Evolutionary conservation across 2,888 invertebrate genomes (phyloP).

Genomic region (Andrena flavipes): DNA sequence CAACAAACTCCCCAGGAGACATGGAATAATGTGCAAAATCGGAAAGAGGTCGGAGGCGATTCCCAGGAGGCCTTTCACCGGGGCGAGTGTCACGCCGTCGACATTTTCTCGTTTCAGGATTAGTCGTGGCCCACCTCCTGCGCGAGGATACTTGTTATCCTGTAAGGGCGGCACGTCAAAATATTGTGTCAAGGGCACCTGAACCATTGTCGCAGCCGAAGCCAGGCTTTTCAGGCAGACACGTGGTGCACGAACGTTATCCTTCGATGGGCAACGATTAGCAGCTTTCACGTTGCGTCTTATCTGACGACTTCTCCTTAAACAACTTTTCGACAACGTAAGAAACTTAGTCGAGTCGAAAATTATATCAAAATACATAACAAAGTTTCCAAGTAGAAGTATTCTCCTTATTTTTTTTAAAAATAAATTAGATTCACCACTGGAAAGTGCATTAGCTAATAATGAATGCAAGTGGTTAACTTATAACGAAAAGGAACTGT

Average conservation of each 20-base stretch:
- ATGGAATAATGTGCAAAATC: conserved; percentile 43
- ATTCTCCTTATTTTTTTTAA: no score
- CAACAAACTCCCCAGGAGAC: conserved; percentile 68
- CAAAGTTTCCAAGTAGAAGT: no score
- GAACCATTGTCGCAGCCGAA: conserved; percentile 33
- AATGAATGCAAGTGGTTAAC: no score
- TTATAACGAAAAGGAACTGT: no score
- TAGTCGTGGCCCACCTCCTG: conserved; percentile 49
- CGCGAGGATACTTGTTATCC: conserved; percentile 45
- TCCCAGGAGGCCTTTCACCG: conserved; percentile 64
- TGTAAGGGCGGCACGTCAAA: conserved; percentile 70
- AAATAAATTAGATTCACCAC: no score
- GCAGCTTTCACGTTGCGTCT: not conserved
- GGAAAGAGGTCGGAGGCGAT: conserved; percentile 23
- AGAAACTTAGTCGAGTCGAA: no score
- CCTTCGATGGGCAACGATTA: conserved; percentile 13
- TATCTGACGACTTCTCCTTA: no score
- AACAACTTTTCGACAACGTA: no score
- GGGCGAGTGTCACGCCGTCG: conserved; percentile 39
- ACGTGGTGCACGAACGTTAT: conserved; percentile 3
- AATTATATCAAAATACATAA: no score
- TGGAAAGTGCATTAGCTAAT: no score
- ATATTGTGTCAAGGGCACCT: conserved; percentile 80
- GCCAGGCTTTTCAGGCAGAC: not conserved
- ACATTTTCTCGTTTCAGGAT: conserved; percentile 51